phyloP scores from a whole-genome alignment of 2,888 invertebrate species.

The Leucophenga montana region DNA sequence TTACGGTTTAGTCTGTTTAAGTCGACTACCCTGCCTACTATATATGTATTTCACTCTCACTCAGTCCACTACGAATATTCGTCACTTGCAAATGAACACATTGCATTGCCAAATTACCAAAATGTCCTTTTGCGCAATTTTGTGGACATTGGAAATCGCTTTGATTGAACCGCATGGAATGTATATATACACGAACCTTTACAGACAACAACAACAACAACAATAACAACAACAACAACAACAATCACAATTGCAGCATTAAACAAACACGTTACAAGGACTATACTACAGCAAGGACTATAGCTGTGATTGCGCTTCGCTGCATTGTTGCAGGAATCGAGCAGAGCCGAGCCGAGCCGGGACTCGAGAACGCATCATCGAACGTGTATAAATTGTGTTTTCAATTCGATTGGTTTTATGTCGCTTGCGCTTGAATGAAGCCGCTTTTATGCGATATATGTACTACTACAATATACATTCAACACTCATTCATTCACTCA shows the following conservation, averaged over 20 bases:
- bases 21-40: too few relatives aligned
- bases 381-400: constrained; percentile 45
- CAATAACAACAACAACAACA: constrained; percentile 32
- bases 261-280: constrained; percentile 56
- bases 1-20: too few relatives aligned
- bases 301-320: constrained; percentile 25
- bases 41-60: not conserved
- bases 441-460: constrained; percentile 50
- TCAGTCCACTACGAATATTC: too few relatives aligned
- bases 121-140: constrained; percentile 67
- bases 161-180: constrained; percentile 65
- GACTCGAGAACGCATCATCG: not conserved
- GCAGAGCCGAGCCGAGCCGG: not conserved
- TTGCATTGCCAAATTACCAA: constrained; percentile 61
- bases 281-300: constrained; percentile 49
- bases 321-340: not conserved
- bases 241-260: constrained; percentile 66
- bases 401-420: constrained; percentile 59
- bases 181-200: constrained; percentile 12
- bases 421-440: constrained; percentile 63
- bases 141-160: constrained; percentile 68
- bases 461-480: not conserved
- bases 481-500: too few relatives aligned
- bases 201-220: constrained; percentile 31
- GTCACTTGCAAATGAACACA: constrained; percentile 28